Evolutionary conservation across 2,888 invertebrate genomes (phyloP).

Genomic region (Protophormia terraenovae): DNA sequence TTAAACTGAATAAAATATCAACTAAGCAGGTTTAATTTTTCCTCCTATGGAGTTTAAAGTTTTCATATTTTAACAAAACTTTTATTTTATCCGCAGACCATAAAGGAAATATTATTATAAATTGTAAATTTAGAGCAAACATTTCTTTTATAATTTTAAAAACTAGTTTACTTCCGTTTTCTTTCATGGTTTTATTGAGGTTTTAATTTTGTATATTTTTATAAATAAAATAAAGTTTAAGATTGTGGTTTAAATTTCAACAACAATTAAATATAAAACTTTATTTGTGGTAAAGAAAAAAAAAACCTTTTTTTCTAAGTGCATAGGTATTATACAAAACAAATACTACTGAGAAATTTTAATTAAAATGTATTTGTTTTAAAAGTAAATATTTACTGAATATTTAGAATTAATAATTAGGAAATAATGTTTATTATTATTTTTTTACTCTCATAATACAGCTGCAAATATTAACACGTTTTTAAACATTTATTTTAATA

Average conservation of each 20-base stretch:
- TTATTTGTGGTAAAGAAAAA: conserved; percentile 44
- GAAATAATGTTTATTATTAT: background rate
- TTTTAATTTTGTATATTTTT: background rate
- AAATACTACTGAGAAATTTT: conserved; percentile 42
- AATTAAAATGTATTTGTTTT: conserved; percentile 44
- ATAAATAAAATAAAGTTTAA: background rate
- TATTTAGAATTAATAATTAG: background rate
- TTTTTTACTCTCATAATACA: background rate
- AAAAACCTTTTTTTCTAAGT: conserved; percentile 27
- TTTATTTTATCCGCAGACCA: too few species aligned
- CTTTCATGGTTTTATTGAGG: background rate
- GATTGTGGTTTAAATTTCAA: conserved; percentile 27
- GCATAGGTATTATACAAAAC: conserved; percentile 22
- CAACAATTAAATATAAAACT: background rate
- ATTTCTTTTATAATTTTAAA: background rate
- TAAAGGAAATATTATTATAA: too few species aligned
- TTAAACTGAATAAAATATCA: too few species aligned
- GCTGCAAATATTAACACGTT: background rate
- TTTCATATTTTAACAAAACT: too few species aligned
- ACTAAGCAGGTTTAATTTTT: too few species aligned
- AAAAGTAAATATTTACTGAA: conserved; percentile 30
- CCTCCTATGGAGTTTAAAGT: too few species aligned
- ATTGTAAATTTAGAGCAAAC: too few species aligned
- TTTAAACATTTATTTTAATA: background rate
- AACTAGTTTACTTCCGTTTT: too few species aligned